Percentiles rank a stretch among this genome's conserved stretches.
Evolutionary conservation across 1,140 invertebrate genomes (phyloP).

Genomic region (Leptoteleia sp.): DNA sequence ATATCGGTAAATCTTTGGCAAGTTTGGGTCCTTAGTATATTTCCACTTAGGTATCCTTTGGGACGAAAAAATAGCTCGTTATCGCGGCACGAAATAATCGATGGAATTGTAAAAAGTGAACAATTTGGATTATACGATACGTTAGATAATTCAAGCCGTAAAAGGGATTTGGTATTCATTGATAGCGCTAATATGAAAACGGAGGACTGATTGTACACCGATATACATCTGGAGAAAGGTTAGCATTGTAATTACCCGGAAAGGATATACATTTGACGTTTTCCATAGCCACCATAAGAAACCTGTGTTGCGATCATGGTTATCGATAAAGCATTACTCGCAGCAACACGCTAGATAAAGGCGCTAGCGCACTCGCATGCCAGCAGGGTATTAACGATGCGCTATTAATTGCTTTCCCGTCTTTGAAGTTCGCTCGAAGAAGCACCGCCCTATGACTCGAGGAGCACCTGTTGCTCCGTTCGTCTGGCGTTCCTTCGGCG

Average conservation of each 20-base stretch:
- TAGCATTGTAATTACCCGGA: constrained; percentile 46
- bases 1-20: no score
- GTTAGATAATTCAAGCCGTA: background rate
- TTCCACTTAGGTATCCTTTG: no score
- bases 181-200: constrained; percentile 15
- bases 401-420: constrained; percentile 74
- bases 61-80: no score
- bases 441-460: constrained; percentile 55
- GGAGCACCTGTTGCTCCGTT: constrained; percentile 53
- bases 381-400: constrained; percentile 72
- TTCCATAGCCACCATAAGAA: constrained; percentile 29
- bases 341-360: constrained; percentile 65
- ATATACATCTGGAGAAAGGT: constrained; percentile 36
- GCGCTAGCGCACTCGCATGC: constrained; percentile 69
- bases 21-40: no score
- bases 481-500: constrained; percentile 28
- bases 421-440: constrained; percentile 51
- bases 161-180: background rate
- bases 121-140: no score
- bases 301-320: constrained; percentile 41
- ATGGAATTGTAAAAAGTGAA: no score
- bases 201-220: constrained; percentile 16
- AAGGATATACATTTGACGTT: constrained; percentile 43
- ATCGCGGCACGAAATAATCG: no score
- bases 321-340: constrained; percentile 56